Percentiles rank a stretch among this genome's conserved stretches.
Conservation (phyloP, 2,888 invertebrate species). For the Alsophila aescularia region DNA sequence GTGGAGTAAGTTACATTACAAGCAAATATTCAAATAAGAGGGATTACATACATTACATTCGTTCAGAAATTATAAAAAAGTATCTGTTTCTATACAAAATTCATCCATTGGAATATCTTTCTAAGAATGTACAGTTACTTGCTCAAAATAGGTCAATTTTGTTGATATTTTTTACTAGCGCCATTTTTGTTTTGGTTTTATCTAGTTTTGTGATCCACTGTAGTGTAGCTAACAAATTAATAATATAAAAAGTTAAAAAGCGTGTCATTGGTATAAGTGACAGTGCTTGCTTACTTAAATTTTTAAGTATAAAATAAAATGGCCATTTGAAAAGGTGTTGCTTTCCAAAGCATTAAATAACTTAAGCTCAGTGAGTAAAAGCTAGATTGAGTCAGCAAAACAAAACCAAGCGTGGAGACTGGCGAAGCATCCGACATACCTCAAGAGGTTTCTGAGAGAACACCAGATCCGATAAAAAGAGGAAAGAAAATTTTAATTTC, state of each 20-base stretch:
- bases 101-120: not conserved
- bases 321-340: conserved; percentile 9
- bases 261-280: conserved; percentile 36
- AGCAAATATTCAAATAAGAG: not conserved
- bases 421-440: conserved; percentile 79
- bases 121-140: too few species aligned
- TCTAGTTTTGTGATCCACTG: conserved; percentile 6
- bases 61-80: conserved; percentile 8
- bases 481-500: conserved; percentile 70
- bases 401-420: conserved; percentile 63
- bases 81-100: not conserved
- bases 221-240: conserved; percentile 12
- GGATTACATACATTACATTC: not conserved
- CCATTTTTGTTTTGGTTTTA: conserved; percentile 11
- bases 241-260: conserved; percentile 31
- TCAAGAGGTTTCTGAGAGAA: conserved; percentile 80
- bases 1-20: not conserved
- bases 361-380: conserved; percentile 65
- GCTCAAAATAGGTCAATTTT: conserved; percentile 1
- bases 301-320: conserved; percentile 30
- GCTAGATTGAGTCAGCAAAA: conserved; percentile 68
- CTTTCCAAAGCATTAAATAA: conserved; percentile 59
- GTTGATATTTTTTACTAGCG: conserved; percentile 7
- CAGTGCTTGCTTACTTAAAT: conserved; percentile 33
- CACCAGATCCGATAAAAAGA: conserved; percentile 79